Percentiles rank a stretch among this genome's conserved stretches.
Conservation (phyloP, 2,888 invertebrate genomes). For the Mythimna albipuncta region DNA sequence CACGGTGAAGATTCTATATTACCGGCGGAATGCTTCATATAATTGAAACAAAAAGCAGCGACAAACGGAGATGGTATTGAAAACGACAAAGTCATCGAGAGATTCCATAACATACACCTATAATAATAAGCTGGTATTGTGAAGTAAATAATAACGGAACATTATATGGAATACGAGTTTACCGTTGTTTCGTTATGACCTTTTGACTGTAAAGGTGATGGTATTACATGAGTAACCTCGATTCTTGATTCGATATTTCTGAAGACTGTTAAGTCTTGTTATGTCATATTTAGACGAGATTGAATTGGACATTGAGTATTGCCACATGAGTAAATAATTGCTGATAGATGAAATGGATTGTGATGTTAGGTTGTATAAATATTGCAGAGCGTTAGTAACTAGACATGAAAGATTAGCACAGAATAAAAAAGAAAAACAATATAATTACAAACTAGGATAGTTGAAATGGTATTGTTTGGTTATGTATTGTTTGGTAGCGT, state of each 20-base stretch:
- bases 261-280: constrained; percentile 24
- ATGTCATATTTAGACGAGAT: constrained; percentile 7
- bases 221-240: constrained; percentile 35
- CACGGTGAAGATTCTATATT: constrained; percentile 29
- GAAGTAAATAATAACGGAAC: constrained; percentile 62
- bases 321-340: too few species aligned
- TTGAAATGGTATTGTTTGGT: too few species aligned
- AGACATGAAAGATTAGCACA: background rate
- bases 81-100: constrained; percentile 37
- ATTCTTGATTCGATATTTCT: constrained; percentile 33
- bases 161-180: constrained; percentile 37
- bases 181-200: constrained; percentile 57
- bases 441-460: too few species aligned
- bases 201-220: constrained; percentile 40
- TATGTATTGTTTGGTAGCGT: too few species aligned
- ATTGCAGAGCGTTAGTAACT: too few species aligned
- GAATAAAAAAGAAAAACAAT: background rate
- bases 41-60: constrained; percentile 40
- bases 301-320: constrained; percentile 2
- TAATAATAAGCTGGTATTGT: constrained; percentile 31
- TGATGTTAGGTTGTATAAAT: background rate
- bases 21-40: constrained; percentile 22
- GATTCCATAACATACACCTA: constrained; percentile 42
- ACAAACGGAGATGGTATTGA: constrained; percentile 41
- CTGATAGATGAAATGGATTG: background rate